Evolutionary conservation across 2,113 vertebrate genomes (phyloP).

Genomic region (Gallinago jamesoni): DNA sequence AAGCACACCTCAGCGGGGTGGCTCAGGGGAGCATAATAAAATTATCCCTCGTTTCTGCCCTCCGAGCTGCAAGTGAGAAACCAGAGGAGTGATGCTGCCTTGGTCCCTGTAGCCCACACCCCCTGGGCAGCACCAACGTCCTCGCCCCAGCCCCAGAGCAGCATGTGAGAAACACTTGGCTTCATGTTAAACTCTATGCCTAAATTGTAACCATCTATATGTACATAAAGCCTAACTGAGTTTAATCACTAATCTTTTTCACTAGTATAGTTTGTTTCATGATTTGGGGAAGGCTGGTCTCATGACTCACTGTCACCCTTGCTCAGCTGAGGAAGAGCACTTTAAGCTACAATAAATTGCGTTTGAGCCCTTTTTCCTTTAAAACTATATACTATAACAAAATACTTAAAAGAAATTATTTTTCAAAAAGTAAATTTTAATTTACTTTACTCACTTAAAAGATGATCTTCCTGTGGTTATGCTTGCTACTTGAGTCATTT

Average conservation of each 20-base stretch:
- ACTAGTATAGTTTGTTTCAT: not conserved
- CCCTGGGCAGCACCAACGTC: not conserved
- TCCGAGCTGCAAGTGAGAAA: not conserved
- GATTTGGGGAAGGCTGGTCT: not conserved
- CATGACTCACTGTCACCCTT: not conserved
- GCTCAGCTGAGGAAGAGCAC: not conserved
- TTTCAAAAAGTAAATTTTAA: not conserved
- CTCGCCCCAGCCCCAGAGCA: not conserved
- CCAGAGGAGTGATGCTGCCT: fast-evolving
- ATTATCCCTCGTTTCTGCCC: fast-evolving
- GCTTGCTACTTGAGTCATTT: not conserved
- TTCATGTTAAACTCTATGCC: not conserved
- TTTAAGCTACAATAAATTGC: not conserved
- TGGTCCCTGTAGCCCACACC: fast-evolving
- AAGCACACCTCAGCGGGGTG: not conserved
- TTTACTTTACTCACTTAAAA: not conserved
- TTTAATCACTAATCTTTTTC: not conserved
- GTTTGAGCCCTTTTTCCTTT: not conserved
- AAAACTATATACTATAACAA: not conserved
- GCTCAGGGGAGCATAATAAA: not conserved
- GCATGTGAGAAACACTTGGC: fast-evolving
- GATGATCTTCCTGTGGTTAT: not conserved
- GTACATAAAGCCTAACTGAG: not conserved
- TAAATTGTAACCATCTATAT: not conserved
- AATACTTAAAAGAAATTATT: not conserved